These are phyloP conservation scores for Lacerta agilis DNA, from an alignment of 2,797 vertebrate species.

Conservation along the genomic window DNA sequence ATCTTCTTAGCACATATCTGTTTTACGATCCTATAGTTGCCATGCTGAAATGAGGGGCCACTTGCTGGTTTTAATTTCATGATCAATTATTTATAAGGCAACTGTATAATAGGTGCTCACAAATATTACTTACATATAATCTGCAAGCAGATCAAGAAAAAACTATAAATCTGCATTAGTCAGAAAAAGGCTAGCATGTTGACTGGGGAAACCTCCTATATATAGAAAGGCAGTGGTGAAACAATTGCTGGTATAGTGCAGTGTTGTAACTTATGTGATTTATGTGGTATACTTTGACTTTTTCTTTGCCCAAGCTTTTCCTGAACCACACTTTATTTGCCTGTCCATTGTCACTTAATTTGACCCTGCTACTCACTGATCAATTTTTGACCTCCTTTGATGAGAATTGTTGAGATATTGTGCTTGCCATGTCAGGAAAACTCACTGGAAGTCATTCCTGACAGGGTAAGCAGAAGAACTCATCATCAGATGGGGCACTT, in stretches of 20 bases:
- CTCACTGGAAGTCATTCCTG: background rate
- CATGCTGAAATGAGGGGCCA: constrained; percentile 51
- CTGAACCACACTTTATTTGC: background rate
- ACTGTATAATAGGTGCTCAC: constrained; percentile 36
- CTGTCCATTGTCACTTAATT: background rate
- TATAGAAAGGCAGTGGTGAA: background rate
- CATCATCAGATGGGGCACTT: background rate
- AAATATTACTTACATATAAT: constrained; percentile 34
- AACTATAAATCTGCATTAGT: constrained; percentile 12
- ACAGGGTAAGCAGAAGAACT: background rate
- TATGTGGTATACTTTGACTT: background rate
- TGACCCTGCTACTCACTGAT: background rate
- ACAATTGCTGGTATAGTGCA: background rate
- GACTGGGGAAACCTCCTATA: background rate
- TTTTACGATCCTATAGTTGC: constrained; percentile 62
- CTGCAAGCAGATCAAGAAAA: background rate
- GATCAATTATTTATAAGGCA: constrained; percentile 29
- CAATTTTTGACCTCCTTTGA: background rate
- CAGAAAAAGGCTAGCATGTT: background rate
- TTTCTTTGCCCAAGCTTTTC: background rate
- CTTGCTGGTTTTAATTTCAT: constrained; percentile 57
- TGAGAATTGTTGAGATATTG: background rate
- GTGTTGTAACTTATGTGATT: background rate
- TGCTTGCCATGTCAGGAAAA: background rate
- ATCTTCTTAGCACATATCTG: constrained; percentile 80